Base-by-base conservation (phyloP, 2,797 vertebrate species). In the Sebastes variabilis region DNA sequence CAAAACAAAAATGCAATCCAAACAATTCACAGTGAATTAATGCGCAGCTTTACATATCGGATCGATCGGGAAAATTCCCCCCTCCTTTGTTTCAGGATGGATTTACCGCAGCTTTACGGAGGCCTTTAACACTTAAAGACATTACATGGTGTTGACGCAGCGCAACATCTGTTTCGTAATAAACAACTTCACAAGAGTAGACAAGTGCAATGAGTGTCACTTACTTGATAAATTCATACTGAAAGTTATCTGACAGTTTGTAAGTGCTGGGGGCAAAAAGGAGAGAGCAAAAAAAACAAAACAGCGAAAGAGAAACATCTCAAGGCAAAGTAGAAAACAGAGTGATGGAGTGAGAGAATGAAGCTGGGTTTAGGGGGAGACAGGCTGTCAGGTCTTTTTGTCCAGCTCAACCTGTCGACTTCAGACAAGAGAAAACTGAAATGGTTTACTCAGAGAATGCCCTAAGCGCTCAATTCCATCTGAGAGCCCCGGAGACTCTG, bases 371-470 rank as follows among this genome's bases (percentile, higher is more conserved):
- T 66, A 64, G 79, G 75, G 77, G 77, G 64, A 87, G 90, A 80
- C 59, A 29, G 78, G 55, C 83, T 92, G 93, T 94, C 93, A 91
- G 81, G 71, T 87, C 80, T 91, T 93, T 93, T 87, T 86, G 91
- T 91, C 90, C 88, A 60, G 86, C 83, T 88, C 88, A 82, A 92
- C 84, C 89, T 92, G 92, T 91, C 89, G 66, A 89, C 90, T 91
- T 90, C 87, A 92, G 88, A 93, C 86, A 77, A 83, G 86, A 92
- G 87, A 91, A 91, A 90, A 88, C 75, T 86, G 89, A 89, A 84
- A 92, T 64, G 85, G 82, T 93, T 94, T 89, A 93, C 88, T 90
- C 80, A 59, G 88, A 92, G 83, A 87, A 91, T 56, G 89, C 90
- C 91, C 86, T 58, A n/a, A 92, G 92, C 66, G 62, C 77, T 88